Conservation (phyloP, 2,113 vertebrate genomes). For the Helogale parvula region DNA sequence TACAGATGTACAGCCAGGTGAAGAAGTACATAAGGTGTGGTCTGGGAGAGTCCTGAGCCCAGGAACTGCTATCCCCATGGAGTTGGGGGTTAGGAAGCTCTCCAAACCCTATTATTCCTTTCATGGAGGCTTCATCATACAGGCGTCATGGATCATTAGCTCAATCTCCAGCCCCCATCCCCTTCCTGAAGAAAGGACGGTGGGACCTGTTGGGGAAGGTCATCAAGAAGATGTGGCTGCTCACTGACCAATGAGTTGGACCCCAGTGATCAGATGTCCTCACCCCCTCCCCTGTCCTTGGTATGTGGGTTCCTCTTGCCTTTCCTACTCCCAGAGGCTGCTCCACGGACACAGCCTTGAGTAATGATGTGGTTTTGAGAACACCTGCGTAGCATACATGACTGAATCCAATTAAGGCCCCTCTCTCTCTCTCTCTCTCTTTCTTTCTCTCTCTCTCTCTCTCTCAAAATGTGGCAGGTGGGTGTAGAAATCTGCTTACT, state of each 20-base stretch:
- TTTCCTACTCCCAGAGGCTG: neutral
- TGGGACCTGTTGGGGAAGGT: neutral
- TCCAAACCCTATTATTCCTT: neutral
- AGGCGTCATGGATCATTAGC: neutral
- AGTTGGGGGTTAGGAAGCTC: neutral
- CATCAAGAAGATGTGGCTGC: neutral
- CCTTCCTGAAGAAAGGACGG: neutral
- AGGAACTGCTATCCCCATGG: neutral
- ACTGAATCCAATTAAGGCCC: neutral
- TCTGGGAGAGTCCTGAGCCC: neutral
- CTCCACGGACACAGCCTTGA: neutral
- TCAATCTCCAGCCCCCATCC: neutral
- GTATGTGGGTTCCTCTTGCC: neutral
- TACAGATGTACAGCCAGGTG: neutral
- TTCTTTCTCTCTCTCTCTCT: neutral
- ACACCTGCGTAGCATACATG: neutral
- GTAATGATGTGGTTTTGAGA: neutral
- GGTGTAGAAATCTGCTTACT: neutral
- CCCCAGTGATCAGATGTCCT: neutral
- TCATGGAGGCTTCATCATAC: neutral
- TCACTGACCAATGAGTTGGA: neutral
- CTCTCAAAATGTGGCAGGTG: neutral
- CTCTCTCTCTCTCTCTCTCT: neutral
- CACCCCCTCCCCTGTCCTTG: neutral
- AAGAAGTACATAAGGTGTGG: neutral